Percentiles rank a stretch among this genome's conserved stretches.
Evolutionary conservation across 35 echinoderm and acorn worm genomes (phyloP).

Genomic region (Ophiothrix spiculata): DNA sequence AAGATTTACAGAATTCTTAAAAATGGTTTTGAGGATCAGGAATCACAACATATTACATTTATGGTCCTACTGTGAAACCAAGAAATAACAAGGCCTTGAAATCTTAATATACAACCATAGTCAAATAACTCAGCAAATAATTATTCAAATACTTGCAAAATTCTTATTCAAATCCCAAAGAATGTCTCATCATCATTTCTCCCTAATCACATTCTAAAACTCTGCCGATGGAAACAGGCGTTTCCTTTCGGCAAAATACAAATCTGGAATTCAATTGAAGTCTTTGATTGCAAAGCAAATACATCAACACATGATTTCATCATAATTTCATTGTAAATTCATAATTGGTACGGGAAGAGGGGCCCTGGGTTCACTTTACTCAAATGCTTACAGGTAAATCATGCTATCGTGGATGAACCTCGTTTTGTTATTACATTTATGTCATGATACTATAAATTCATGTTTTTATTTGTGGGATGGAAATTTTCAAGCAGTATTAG

Average conservation of each 20-base stretch:
- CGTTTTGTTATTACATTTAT: background rate
- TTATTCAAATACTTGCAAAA: background rate
- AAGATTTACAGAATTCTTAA: background rate
- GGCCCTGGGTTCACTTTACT: background rate
- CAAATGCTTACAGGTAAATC: background rate
- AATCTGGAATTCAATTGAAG: background rate
- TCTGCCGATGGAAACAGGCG: background rate
- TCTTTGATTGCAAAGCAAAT: conserved; percentile 6
- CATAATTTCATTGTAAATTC: conserved; percentile 16
- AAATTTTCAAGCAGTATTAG: no score
- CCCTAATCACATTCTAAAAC: background rate
- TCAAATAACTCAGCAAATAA: background rate
- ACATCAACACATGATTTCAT: conserved; percentile 13
- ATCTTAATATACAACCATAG: background rate
- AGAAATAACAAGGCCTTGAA: background rate
- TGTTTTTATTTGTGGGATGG: no score
- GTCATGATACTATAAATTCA: no score
- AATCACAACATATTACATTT: background rate
- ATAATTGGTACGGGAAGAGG: background rate
- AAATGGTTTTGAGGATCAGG: background rate
- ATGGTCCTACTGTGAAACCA: background rate
- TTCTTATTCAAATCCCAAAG: background rate
- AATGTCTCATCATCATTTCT: background rate
- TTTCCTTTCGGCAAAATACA: background rate
- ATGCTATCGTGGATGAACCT: conserved; percentile 9